phyloP scores from a whole-genome alignment of 1,140 invertebrate genomes.

The Piezodorus guildinii region DNA sequence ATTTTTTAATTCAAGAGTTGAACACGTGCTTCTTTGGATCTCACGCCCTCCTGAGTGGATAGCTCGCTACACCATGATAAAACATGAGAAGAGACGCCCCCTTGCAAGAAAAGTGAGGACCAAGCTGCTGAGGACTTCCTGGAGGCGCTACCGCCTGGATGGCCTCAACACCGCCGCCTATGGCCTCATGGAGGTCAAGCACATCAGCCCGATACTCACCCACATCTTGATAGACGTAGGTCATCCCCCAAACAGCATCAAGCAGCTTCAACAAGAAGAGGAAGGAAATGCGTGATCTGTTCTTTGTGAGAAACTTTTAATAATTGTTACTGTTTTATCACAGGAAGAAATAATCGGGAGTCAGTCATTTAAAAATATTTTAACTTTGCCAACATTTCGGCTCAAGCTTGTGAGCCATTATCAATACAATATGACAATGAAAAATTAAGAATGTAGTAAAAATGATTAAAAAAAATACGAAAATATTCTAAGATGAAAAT shows the following conservation, averaged over 20 bases:
- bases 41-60: conserved; percentile 36
- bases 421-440: too few species aligned
- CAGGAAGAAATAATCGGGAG: too few species aligned
- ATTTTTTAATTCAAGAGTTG: conserved; percentile 31
- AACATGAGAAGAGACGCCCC: conserved; percentile 37
- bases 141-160: conserved; percentile 38
- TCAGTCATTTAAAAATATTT: too few species aligned
- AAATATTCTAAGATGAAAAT: too few species aligned
- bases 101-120: conserved; percentile 34
- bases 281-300: not conserved
- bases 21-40: conserved; percentile 35
- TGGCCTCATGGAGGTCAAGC: conserved; percentile 31
- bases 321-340: too few species aligned
- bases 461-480: too few species aligned
- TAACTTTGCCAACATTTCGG: too few species aligned
- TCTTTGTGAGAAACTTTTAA: too few species aligned
- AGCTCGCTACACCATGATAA: conserved; percentile 42
- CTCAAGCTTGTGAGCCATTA: too few species aligned
- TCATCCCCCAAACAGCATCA: conserved; percentile 33
- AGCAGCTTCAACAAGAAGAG: conserved; percentile 34
- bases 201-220: conserved; percentile 35
- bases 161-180: conserved; percentile 41
- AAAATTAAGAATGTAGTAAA: too few species aligned
- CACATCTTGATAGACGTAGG: conserved; percentile 40
- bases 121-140: conserved; percentile 38